Base-by-base conservation (phyloP, 2,797 vertebrate genomes). In the Tolypeutes matacus region DNA sequence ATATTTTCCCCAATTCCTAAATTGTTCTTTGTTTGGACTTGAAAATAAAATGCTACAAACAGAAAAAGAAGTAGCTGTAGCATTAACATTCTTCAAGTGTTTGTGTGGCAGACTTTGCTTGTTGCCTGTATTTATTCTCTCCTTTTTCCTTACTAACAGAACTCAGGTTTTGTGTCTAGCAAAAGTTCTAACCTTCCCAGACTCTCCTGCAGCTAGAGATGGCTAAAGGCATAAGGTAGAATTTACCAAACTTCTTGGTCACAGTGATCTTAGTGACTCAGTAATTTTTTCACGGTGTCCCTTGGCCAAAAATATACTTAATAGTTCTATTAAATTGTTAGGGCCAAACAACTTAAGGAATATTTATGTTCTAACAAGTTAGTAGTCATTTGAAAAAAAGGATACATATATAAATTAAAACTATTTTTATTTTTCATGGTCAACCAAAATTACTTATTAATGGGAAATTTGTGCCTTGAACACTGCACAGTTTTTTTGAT, bases 21-120 rank as follows among this genome's bases (percentile, higher is more conserved):
- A 81, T 42, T 92, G 9, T 91, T 8, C 14, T 90, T 85, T 85
- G 34, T 5, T 92, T 94, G 39, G 2, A 67, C 23, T 85, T 85
- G 51, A 83, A 93, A 82, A 72, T 58, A 84, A 69, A 85, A 65
- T 65, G 4, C 62, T 84, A 58, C 1, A 27, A 78, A 89, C 51
- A 80, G 36, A 53, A 77, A 65, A 86, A 65, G 39, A 51, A 73
- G 4, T 65, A 77, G 46, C 7, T 31, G 14, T 23, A 46, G 12
- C 25, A 39, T 12, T 64, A 84, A 93, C 36, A 76, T 70, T 85
- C 20, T 90, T 81, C 14, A 80, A 69, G 34, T 81, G 20, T 80
- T 10, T 62, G 23, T 80, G 31, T 31, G 21, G 8, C 31, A 88
- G 36, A 65, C 34, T 46, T 20, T 65, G 4, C 6, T 69, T 65